These are phyloP conservation scores for Gymnoscopelus braueri DNA, from an alignment of 2,797 vertebrate genomes.

Conservation along the genomic window DNA sequence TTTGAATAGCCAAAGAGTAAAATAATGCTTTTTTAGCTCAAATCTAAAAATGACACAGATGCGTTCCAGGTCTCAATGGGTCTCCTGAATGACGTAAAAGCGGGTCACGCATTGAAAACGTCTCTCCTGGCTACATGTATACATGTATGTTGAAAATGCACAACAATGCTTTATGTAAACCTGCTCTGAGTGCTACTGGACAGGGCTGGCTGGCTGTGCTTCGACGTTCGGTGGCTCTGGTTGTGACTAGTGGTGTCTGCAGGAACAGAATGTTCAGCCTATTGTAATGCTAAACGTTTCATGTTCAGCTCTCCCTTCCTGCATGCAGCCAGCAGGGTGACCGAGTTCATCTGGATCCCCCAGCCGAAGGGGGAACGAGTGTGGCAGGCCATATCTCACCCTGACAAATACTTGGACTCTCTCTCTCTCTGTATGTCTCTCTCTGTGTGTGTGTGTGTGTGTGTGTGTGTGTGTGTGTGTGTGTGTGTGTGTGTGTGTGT, in stretches of 20 bases:
- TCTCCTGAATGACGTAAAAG: neutral
- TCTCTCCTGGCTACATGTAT: neutral
- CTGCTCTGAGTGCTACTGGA: neutral
- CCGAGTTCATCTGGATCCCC: too few species aligned
- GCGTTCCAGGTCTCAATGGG: too few species aligned
- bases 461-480: too few species aligned
- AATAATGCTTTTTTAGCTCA: too few species aligned
- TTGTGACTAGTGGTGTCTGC: slow-evolving; percentile 17
- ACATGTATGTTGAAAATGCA: neutral
- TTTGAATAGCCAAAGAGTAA: too few species aligned
- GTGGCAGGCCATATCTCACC: too few species aligned
- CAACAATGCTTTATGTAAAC: neutral
- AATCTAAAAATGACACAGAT: too few species aligned
- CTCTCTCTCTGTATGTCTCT: too few species aligned
- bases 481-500: too few species aligned
- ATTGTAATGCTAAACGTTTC: slow-evolving; percentile 52
- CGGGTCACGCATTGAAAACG: neutral
- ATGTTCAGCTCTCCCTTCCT: slow-evolving; percentile 28
- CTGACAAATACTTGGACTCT: too few species aligned
- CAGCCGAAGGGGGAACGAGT: too few species aligned
- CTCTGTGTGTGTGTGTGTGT: too few species aligned
- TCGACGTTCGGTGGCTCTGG: slow-evolving; percentile 16
- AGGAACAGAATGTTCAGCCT: slow-evolving; percentile 47
- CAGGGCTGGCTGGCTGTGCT: slow-evolving; percentile 6
- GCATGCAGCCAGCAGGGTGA: neutral